phyloP scores from a whole-genome alignment of 2,888 invertebrate genomes.

The Bembecia ichneumoniformis region DNA sequence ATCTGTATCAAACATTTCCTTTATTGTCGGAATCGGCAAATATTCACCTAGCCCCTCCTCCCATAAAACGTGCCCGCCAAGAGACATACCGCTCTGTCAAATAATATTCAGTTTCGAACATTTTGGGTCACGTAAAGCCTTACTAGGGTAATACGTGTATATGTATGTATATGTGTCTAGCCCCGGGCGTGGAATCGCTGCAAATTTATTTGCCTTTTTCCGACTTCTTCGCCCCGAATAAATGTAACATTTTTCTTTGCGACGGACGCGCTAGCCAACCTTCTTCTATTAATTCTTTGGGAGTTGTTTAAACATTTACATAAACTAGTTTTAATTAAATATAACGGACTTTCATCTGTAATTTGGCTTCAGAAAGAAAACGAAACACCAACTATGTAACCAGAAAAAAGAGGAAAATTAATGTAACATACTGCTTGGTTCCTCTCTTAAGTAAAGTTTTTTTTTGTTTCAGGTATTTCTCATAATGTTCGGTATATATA shows the following conservation, averaged over 20 bases:
- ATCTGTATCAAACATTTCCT: neutral
- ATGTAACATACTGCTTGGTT: too few species aligned
- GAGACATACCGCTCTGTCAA: constrained; percentile 19
- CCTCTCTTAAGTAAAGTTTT: too few species aligned
- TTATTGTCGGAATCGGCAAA: constrained; percentile 21
- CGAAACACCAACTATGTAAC: too few species aligned
- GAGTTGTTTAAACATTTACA: neutral
- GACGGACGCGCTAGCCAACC: neutral
- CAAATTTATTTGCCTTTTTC: constrained; percentile 7
- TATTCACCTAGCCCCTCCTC: constrained; percentile 24
- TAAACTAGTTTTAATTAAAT: too few species aligned
- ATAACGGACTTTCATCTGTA: too few species aligned
- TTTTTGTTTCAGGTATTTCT: too few species aligned
- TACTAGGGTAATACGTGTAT: constrained; percentile 4
- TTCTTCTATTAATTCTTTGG: neutral
- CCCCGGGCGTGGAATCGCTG: neutral
- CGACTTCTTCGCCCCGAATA: constrained; percentile 4
- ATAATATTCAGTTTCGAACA: constrained; percentile 26
- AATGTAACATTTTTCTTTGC: neutral
- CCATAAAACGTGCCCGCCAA: constrained; percentile 25
- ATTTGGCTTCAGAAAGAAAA: too few species aligned
- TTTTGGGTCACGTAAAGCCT: constrained; percentile 19
- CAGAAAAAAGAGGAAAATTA: too few species aligned
- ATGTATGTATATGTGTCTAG: neutral
- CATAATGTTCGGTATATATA: too few species aligned